Evolutionary conservation across 2,888 invertebrate species (phyloP), one percentile per base, ranked within the genome.

Genomic region (Argyresthia albistria): DNA sequence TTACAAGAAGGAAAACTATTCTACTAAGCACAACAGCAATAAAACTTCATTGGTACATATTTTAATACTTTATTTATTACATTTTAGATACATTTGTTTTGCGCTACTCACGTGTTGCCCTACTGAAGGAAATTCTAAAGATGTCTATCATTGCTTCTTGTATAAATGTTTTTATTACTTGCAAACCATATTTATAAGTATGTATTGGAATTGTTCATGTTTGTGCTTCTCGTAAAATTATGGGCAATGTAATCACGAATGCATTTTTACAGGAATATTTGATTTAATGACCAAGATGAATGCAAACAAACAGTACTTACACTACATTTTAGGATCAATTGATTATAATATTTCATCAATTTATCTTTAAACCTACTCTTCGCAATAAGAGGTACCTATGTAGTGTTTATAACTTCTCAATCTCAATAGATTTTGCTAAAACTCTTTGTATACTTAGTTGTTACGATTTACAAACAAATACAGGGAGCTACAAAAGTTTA

Each of bases 41-140:
- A 6, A 25, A 25, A 25, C 25, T 25, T 25, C 25, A 25, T 25
- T 25, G 25, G 25, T 8, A 1, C 8, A 39, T 63, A 66, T 69
- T 67, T 69, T 70, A 79, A 76, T 80, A 78, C 48, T 79, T 80
- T 77, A 73, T 80, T 73, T 74, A 75, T 75, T 78, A 81, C 70
- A 78, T 76, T 73, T 75, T 76, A 74, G 73, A 77, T 79, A 76
- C 73, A 78, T 47, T 70, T 60, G 67, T 69, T 73, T 79, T 78
- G 70, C 69, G 72, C 81, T 82, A 83, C 50, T 50, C 74, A 70
- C 60, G 66, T 75, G 66, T 71, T 69, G 64, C 68, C 70, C 81
- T 80, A 80, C 75, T 73, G 75, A 77, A 71, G 75, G 75, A 78
- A 73, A 73, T 67, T 54, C 57, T 58, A 58, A 48, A 65, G 63